A percentile compares a stretch with the other conserved stretches of the same genome.
Conservation (phyloP, 2,888 invertebrate genomes). For the Watsonalla cultraria region DNA sequence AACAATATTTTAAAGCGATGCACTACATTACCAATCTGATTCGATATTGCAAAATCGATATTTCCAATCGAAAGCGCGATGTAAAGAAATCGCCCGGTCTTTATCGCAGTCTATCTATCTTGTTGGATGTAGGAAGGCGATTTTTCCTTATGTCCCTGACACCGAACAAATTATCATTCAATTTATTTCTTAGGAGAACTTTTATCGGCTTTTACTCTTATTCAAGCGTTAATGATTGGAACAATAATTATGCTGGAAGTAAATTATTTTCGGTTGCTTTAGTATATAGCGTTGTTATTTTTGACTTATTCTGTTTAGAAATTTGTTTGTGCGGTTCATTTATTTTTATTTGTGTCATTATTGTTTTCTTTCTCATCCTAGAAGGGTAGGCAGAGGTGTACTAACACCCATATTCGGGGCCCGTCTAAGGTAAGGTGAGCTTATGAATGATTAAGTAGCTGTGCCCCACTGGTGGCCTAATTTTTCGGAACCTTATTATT, state of each 20-base stretch:
- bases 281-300: neutral
- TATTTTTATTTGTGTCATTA: no score
- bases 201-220: slow-evolving; percentile 45
- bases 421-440: no score
- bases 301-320: neutral
- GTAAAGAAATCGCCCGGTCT: slow-evolving; percentile 25
- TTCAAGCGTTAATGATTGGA: slow-evolving; percentile 25
- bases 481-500: no score
- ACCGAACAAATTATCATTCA: slow-evolving; percentile 62
- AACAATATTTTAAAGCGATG: neutral
- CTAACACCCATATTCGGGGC: no score
- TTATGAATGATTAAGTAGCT: no score
- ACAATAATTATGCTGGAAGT: neutral
- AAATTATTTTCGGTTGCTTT: neutral
- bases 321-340: neutral
- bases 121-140: slow-evolving; percentile 39
- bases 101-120: slow-evolving; percentile 47
- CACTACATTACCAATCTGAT: slow-evolving; percentile 16
- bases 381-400: no score
- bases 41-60: slow-evolving; percentile 28
- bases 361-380: no score
- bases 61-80: slow-evolving; percentile 40
- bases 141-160: slow-evolving; percentile 53
- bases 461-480: no score
- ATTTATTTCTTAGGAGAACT: slow-evolving; percentile 51